Evolutionary conservation across 2,888 invertebrate genomes (phyloP).

Genomic region (Temnothorax unifasciatus): DNA sequence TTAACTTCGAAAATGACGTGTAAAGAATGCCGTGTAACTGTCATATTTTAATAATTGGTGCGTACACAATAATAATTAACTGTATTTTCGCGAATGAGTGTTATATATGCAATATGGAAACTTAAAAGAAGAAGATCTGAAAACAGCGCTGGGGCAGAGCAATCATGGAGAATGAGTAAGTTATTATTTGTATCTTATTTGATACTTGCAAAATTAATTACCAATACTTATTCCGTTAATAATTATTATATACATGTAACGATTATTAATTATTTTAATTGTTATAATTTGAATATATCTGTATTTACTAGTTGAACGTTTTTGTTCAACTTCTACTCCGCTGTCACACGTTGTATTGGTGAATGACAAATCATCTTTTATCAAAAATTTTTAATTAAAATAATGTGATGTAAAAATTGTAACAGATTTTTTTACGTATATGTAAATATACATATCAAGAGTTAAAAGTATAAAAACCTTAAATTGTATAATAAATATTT

Average conservation of each 20-base stretch:
- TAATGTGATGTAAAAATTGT: no score
- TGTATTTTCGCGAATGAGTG: background rate
- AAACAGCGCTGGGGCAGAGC: background rate
- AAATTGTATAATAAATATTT: no score
- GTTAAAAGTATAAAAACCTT: no score
- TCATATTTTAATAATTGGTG: background rate
- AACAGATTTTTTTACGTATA: background rate
- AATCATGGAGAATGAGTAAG: background rate
- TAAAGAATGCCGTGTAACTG: background rate
- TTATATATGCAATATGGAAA: background rate
- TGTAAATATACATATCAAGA: no score
- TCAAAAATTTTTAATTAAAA: no score
- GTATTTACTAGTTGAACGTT: background rate
- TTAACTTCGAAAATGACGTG: background rate
- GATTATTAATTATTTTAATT: background rate
- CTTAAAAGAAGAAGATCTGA: background rate
- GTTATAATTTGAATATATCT: background rate
- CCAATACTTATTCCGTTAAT: background rate
- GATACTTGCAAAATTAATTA: background rate
- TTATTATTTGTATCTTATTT: slow-evolving; percentile 9
- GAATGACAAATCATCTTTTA: no score
- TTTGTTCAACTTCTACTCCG: no score
- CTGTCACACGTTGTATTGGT: no score
- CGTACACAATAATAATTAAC: background rate
- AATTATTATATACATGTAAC: background rate